phyloP scores from a whole-genome alignment of 92 coral and sea anemone genomes.

The Heteractis magnifica region DNA sequence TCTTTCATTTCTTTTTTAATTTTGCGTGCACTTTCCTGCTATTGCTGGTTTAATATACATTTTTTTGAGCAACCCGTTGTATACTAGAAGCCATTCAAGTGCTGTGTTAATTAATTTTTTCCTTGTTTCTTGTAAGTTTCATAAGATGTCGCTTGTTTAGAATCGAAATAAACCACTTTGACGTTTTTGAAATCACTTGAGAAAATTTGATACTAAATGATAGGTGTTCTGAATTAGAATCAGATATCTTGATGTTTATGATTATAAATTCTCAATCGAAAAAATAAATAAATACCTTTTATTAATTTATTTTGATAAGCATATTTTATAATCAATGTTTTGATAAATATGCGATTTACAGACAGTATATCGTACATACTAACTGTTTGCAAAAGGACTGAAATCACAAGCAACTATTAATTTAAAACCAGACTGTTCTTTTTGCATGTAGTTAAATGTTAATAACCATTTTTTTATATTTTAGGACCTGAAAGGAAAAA shows the following conservation, averaged over 20 bases:
- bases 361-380: too few relatives aligned
- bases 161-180: neutral
- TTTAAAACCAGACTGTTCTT: neutral
- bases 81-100: neutral
- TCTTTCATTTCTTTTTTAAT: neutral
- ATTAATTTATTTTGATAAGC: too few relatives aligned
- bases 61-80: neutral
- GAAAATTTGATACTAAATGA: neutral
- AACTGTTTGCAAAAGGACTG: too few relatives aligned
- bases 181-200: neutral
- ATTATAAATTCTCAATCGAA: neutral
- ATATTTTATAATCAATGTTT: too few relatives aligned
- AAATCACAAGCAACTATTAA: neutral
- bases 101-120: neutral
- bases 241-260: neutral
- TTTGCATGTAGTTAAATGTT: neutral
- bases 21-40: neutral
- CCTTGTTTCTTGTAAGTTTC: neutral
- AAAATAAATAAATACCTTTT: neutral
- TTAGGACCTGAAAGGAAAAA: conserved; percentile 68
- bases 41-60: neutral
- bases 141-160: neutral
- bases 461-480: neutral
- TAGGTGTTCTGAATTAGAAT: neutral
- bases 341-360: too few relatives aligned